Percentiles rank a stretch among this genome's conserved stretches.
These are phyloP conservation scores for Lasioglossum leucozonium DNA, from an alignment of 2,888 invertebrate species.

Conservation along the genomic window DNA sequence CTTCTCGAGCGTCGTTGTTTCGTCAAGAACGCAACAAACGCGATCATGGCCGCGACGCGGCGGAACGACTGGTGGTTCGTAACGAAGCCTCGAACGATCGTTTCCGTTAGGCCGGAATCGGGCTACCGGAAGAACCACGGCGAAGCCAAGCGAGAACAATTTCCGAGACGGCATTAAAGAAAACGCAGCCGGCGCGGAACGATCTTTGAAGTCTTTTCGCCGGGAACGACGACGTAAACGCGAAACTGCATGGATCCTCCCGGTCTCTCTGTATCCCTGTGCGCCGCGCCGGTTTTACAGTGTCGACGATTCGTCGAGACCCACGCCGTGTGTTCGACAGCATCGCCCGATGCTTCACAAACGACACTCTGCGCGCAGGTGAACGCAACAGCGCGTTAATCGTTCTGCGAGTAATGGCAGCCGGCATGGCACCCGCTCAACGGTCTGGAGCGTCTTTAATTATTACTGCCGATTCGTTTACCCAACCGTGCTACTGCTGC, in stretches of 20 bases:
- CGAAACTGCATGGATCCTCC: not conserved
- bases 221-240: slow-evolving; percentile 26
- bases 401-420: slow-evolving; percentile 47
- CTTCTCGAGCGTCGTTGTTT: slow-evolving; percentile 14
- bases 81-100: slow-evolving; percentile 33
- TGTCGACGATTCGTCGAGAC: slow-evolving; percentile 35
- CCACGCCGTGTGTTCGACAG: slow-evolving; percentile 20
- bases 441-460: slow-evolving; percentile 55
- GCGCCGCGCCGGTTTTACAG: slow-evolving; percentile 14
- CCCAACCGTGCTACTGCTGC: slow-evolving; percentile 3
- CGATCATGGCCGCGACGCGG: not conserved
- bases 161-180: slow-evolving; percentile 32
- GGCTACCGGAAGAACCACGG: slow-evolving; percentile 17
- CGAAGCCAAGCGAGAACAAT: slow-evolving; percentile 39
- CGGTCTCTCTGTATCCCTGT: not conserved
- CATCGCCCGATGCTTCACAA: slow-evolving; percentile 25
- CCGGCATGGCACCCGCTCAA: not conserved
- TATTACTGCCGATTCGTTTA: slow-evolving; percentile 67
- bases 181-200: slow-evolving; percentile 16
- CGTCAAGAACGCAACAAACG: slow-evolving; percentile 15
- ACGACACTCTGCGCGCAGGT: slow-evolving; percentile 39
- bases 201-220: slow-evolving; percentile 48
- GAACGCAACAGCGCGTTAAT: slow-evolving; percentile 66
- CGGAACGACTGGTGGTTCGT: not conserved
- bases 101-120: not conserved